These are phyloP conservation scores for Drosophila burlai DNA, from an alignment of 1,140 invertebrate genomes.

Conservation along the genomic window DNA sequence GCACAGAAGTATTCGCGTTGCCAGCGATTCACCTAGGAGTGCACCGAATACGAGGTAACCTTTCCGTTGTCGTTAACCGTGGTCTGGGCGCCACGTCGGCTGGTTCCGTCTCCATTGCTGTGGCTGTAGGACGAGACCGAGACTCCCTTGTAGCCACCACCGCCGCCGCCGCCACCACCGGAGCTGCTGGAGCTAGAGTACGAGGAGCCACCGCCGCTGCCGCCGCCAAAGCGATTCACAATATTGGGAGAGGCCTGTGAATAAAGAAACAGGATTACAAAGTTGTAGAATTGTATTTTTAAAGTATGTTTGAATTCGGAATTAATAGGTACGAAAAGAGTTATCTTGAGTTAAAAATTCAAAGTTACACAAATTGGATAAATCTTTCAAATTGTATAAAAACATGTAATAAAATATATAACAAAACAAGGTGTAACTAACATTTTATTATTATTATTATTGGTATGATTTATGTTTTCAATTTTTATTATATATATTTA, in stretches of 20 bases:
- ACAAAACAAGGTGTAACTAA: no score
- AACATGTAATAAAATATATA: no score
- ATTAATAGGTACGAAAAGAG: no score
- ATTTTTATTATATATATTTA: no score
- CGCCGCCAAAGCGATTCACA: constrained; percentile 86
- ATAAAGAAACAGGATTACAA: background rate
- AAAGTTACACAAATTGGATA: no score
- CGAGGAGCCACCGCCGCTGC: constrained; percentile 80
- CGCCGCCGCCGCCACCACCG: constrained; percentile 64
- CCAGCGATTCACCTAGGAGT: constrained; percentile 58
- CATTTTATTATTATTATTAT: no score
- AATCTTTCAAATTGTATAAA: no score
- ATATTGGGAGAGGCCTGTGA: constrained; percentile 87
- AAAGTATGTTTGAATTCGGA: background rate
- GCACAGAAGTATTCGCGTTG: background rate
- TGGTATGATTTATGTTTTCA: no score
- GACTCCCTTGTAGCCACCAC: constrained; percentile 86
- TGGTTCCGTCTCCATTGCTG: constrained; percentile 87
- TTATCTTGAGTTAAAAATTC: no score
- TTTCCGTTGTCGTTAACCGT: constrained; percentile 91
- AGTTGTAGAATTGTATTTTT: background rate
- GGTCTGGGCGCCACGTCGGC: constrained; percentile 87
- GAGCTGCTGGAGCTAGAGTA: constrained; percentile 85
- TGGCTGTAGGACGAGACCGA: constrained; percentile 88
- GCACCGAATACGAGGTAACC: constrained; percentile 87